Evolutionary conservation across 2,113 vertebrate species (phyloP), one percentile per base, ranked within the genome.

Genomic region (Ursus arctos): DNA sequence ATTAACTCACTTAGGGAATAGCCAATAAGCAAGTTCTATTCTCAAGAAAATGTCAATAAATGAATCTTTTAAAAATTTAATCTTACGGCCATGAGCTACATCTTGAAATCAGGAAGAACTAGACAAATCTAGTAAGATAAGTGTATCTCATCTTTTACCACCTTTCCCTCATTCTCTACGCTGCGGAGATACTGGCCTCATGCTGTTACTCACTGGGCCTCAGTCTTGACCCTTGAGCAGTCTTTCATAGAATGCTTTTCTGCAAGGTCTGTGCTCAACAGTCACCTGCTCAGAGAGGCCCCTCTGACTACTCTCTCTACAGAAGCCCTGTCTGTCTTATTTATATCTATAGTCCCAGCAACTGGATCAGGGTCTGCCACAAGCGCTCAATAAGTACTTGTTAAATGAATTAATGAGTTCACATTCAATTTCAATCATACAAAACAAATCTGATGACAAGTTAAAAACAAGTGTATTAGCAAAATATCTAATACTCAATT

Each of bases 381-480:
- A n/a, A 79, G 2, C 33, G 6, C 6, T 94, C 55, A 71, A 6
- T 14, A 85, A 57, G 18, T 18, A 47, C 19, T 43, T 76, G 6
- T 4, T 88, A 57, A 93, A 61, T 72, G 33, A 94, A 72, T 26
- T 19, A 61, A 74, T 43, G 33, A 93, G 15, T 59, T n/a, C 81
- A 90, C 2, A 83, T 3, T 79, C 51, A 83, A 69, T 36, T 90
- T 96, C 81, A 95, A 22, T 69, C 82, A 83, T n/a, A 95, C 13
- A 84, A 71, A 72, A 82, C 15, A 90, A 84, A 95, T 79, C 31
- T 65, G 43, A 71, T n/a, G 33, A 49, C 26, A 84, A 69, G 57
- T 95, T 77, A 88, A 88, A 95, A 95, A 36, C 43, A 92, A 91
- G 4, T 43, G 7, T 86, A 89, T 74, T 43, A 92, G 40, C 72